Conservation (phyloP, 2,797 vertebrate genomes). For the Eptatretus atami region DNA sequence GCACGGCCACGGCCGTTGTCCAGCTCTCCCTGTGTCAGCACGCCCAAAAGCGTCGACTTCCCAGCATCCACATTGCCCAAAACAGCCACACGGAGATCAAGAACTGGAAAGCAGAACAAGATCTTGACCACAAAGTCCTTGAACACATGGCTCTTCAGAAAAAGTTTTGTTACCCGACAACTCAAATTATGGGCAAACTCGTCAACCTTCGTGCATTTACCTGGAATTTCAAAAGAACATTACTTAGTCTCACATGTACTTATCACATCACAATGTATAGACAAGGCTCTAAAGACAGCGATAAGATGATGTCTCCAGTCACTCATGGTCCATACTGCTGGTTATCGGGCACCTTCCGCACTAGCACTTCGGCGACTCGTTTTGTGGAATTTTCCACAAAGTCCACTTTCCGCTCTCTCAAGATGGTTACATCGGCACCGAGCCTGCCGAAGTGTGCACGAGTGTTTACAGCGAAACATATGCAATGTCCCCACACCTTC, state of each 20-base stretch:
- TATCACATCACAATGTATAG: too few species aligned
- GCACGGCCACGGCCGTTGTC: conserved; percentile 70
- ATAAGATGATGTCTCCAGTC: too few species aligned
- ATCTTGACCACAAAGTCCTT: too few species aligned
- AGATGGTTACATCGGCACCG: conserved; percentile 63
- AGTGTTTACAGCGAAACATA: conserved; percentile 7
- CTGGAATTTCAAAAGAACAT: too few species aligned
- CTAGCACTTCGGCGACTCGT: conserved; percentile 67
- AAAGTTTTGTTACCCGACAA: too few species aligned
- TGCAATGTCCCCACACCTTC: not conserved
- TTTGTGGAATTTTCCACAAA: conserved; percentile 38
- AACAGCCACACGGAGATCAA: conserved; percentile 71
- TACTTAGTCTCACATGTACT: too few species aligned
- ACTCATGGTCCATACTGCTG: conserved; percentile 31
- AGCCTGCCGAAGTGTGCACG: conserved; percentile 19
- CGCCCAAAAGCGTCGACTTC: conserved; percentile 66
- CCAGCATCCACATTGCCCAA: conserved; percentile 86
- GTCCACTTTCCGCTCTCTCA: conserved; percentile 58
- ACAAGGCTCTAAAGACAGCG: too few species aligned
- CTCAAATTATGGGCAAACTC: too few species aligned
- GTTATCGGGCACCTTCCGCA: conserved; percentile 85
- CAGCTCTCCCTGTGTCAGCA: conserved; percentile 71
- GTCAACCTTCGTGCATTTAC: too few species aligned
- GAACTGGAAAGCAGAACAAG: conserved; percentile 18
- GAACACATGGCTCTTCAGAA: too few species aligned